Percentiles rank a stretch among this genome's conserved stretches.
Evolutionary conservation across 2,888 invertebrate species (phyloP).

Genomic region (Eupithecia pulchellata): DNA sequence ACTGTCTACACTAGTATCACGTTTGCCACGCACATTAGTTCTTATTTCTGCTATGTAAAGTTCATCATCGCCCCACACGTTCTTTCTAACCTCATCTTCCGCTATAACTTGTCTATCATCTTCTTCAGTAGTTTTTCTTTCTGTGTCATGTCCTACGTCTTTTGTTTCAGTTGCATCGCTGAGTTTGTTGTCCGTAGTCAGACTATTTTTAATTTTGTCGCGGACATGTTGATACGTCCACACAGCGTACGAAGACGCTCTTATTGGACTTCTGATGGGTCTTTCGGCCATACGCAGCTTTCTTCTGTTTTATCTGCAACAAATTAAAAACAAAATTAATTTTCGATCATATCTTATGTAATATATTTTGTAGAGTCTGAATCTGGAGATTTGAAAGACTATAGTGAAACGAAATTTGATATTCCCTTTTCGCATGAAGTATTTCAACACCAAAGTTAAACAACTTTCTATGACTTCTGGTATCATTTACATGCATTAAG

Average conservation of each 20-base stretch:
- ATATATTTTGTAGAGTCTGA: background rate
- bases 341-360: background rate
- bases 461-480: constrained; percentile 1
- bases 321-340: constrained; percentile 43
- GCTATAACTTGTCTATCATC: constrained; percentile 66
- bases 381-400: background rate
- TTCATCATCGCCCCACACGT: constrained; percentile 82
- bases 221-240: constrained; percentile 62
- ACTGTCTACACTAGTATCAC: constrained; percentile 81
- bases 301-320: constrained; percentile 77
- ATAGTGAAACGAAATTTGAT: background rate
- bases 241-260: constrained; percentile 79
- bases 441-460: background rate
- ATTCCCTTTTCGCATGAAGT: background rate
- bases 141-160: constrained; percentile 29
- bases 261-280: constrained; percentile 72
- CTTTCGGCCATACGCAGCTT: constrained; percentile 82
- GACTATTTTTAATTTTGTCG: constrained; percentile 37
- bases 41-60: constrained; percentile 81
- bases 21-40: constrained; percentile 80
- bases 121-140: constrained; percentile 47
- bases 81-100: constrained; percentile 72
- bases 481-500: constrained; percentile 25
- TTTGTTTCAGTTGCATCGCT: constrained; percentile 51
- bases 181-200: constrained; percentile 39